Evolutionary conservation across 2,888 invertebrate genomes (phyloP).

Genomic region (Bruchidius siliquastri): DNA sequence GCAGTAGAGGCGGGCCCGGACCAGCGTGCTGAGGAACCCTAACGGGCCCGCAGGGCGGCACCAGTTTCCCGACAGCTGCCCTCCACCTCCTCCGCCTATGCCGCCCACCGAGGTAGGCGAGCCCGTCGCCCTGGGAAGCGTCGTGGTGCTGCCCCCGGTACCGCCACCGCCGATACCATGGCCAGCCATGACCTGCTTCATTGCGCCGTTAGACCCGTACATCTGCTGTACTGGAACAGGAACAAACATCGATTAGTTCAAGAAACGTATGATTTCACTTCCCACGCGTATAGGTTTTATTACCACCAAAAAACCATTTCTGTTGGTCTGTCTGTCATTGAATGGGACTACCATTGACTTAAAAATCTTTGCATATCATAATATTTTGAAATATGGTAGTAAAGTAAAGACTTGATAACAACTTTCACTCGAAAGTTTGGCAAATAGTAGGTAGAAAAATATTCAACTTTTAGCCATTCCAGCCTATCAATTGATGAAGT

Average conservation of each 20-base stretch:
- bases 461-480: too few relatives aligned
- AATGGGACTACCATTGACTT: too few relatives aligned
- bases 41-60: constrained; percentile 86
- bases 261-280: too few relatives aligned
- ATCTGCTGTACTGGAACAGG: constrained; percentile 67
- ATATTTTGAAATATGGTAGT: too few relatives aligned
- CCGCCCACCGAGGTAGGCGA: constrained; percentile 37
- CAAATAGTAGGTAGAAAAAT: too few relatives aligned
- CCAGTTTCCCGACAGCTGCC: constrained; percentile 81
- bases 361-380: too few relatives aligned
- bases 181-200: constrained; percentile 45
- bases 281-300: too few relatives aligned
- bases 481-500: too few relatives aligned
- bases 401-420: too few relatives aligned
- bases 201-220: constrained; percentile 68
- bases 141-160: constrained; percentile 51
- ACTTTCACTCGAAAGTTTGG: too few relatives aligned
- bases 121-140: constrained; percentile 46
- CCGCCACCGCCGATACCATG: constrained; percentile 47
- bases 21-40: constrained; percentile 54
- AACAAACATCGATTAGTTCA: background rate
- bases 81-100: constrained; percentile 1
- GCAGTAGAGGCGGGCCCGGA: constrained; percentile 71
- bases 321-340: too few relatives aligned
- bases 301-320: too few relatives aligned